These are phyloP conservation scores for Acromyrmex charruanus DNA, from an alignment of 1,140 invertebrate genomes.

Conservation along the genomic window DNA sequence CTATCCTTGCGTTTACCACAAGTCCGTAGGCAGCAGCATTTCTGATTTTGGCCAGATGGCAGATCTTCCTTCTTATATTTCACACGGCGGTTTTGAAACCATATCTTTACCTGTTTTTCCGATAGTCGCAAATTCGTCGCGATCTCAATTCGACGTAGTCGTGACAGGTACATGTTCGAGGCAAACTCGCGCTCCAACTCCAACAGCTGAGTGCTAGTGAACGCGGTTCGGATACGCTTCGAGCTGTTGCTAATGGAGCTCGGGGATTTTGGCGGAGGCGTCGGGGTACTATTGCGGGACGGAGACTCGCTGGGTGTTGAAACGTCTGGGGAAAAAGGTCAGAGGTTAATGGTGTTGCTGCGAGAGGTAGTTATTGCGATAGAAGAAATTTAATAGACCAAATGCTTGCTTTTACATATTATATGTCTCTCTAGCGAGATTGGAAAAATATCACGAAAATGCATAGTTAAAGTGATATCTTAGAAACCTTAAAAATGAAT, in stretches of 20 bases:
- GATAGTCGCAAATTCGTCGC: constrained; percentile 95
- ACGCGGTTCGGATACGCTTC: constrained; percentile 95
- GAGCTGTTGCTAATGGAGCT: constrained; percentile 88
- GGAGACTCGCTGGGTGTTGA: constrained; percentile 85
- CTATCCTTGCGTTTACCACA: constrained; percentile 88
- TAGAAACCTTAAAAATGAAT: background rate
- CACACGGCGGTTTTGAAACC: constrained; percentile 97
- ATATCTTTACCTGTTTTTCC: constrained; percentile 98
- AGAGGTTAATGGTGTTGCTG: constrained; percentile 3
- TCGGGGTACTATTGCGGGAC: constrained; percentile 87
- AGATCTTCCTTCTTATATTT: constrained; percentile 96
- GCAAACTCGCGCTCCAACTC: constrained; percentile 97
- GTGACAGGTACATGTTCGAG: constrained; percentile 96
- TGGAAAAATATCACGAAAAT: constrained; percentile 6
- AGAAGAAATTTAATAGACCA: constrained; percentile 10
- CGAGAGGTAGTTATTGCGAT: constrained; percentile 8
- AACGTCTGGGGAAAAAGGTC: constrained; percentile 78
- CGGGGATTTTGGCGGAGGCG: constrained; percentile 86
- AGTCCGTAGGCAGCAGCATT: constrained; percentile 87
- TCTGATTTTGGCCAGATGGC: constrained; percentile 81
- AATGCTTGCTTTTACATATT: constrained; percentile 17
- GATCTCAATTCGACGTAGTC: constrained; percentile 96
- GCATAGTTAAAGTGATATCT: constrained; percentile 10
- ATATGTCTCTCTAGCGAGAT: background rate
- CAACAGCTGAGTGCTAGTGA: constrained; percentile 96